Evolutionary conservation across 2,113 vertebrate species (phyloP).

Genomic region (Micronisus gabar): DNA sequence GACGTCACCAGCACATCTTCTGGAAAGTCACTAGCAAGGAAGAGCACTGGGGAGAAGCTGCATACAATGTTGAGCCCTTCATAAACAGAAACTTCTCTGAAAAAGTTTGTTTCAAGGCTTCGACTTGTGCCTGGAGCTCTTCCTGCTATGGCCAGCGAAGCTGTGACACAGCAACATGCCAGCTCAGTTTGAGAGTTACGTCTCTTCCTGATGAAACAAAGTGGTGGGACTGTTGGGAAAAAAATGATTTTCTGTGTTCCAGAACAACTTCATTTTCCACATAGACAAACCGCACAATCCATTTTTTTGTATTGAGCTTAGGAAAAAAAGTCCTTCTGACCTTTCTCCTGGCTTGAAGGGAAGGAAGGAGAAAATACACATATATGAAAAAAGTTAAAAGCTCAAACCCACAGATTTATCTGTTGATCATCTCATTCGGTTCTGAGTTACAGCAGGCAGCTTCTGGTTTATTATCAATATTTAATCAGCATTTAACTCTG

Average conservation of each 20-base stretch:
- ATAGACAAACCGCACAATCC: background rate
- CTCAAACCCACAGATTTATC: conserved; percentile 6
- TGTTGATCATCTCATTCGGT: background rate
- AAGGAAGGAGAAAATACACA: background rate
- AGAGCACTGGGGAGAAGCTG: background rate
- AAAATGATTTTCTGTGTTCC: background rate
- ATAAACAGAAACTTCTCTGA: background rate
- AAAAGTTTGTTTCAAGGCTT: background rate
- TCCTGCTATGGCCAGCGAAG: background rate
- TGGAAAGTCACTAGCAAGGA: background rate
- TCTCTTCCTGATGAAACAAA: background rate
- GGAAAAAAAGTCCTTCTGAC: background rate
- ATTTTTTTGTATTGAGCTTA: background rate
- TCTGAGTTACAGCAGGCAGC: background rate
- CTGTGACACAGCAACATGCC: fast-evolving
- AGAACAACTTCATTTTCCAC: background rate
- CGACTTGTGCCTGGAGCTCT: background rate
- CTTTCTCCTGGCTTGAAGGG: background rate
- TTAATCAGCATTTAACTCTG: conserved; percentile 50
- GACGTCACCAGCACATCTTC: background rate
- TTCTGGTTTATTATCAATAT: conserved; percentile 41
- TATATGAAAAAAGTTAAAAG: background rate
- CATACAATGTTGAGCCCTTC: background rate
- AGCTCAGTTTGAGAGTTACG: background rate
- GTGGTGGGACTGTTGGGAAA: background rate